Base-by-base conservation (phyloP, 2,888 invertebrate species). In the Agriopis aurantiaria region DNA sequence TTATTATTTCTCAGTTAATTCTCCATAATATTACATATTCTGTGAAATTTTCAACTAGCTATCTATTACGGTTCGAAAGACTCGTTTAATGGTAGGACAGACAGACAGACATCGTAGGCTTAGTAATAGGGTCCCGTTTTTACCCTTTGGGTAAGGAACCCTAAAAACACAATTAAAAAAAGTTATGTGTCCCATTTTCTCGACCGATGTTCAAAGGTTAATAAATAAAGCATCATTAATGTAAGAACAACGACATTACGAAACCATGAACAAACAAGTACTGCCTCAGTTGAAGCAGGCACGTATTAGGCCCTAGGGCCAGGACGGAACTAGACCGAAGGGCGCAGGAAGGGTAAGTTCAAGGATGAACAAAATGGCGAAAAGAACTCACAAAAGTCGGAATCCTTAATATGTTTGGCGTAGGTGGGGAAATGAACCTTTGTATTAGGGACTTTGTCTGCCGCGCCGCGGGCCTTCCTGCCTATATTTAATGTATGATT, bases 281-380 rank as follows among this genome's bases (percentile, higher is more conserved):
- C 17, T 23, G 0, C 23, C 43, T 46, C 11, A 10, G 9, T 0
- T 43, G 17, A 14, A n/a, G 43, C 10, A 58, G 45, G 52, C 40
- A 43, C 23, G 14, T 0, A 57, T 17, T 51, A 41, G 9, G 57
- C 56, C 69, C 56, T 61, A 51, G 43, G 51, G 61, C 69, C 59
- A 23, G 63, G 59, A 59, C 46, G 65, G 65, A 65, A 65, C 60
- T 56, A 69, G 61, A 11, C 61, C 65, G 69, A 65, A 65, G 60
- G 69, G 14, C 59, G 56, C 41, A 8, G 51, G 56, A 61, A 61
- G 69, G 69, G 61, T 60, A 45, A 52, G 49, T 43, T 46, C 64
- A 61, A 65, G 56, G 64, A 4, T 49, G 43, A 14, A 40, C 57
- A 52, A 61, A 67, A 57, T 56, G 14, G 12, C 53, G 55, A 52